These are phyloP conservation scores for Podarcis siculus DNA, from an alignment of 2,797 vertebrate genomes.

Conservation along the genomic window DNA sequence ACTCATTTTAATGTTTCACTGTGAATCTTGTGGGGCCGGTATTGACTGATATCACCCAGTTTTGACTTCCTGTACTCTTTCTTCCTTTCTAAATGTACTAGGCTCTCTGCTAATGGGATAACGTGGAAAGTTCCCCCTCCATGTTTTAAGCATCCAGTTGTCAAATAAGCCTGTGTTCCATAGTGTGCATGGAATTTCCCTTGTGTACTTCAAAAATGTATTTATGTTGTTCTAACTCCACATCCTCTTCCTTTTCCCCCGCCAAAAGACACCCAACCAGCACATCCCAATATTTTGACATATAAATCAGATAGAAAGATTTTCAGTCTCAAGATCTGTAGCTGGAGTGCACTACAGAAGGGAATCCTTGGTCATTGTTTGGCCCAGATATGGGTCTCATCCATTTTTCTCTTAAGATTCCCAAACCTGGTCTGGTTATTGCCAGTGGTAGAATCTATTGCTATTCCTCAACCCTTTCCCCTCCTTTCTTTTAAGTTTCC, in stretches of 20 bases:
- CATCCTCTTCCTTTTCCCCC: slow-evolving; percentile 3
- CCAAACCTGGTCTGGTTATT: slow-evolving; percentile 40
- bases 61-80: slow-evolving; percentile 68
- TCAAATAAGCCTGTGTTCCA: slow-evolving; percentile 24
- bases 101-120: slow-evolving; percentile 33
- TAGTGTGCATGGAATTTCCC: slow-evolving; percentile 31
- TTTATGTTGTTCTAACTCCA: slow-evolving; percentile 37
- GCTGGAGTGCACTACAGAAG: slow-evolving; percentile 39
- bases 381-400: slow-evolving; percentile 31
- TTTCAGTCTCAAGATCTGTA: slow-evolving; percentile 10
- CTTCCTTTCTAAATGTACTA: slow-evolving; percentile 64
- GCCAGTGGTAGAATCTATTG: slow-evolving; percentile 27
- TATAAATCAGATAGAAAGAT: slow-evolving; percentile 18
- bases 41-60: slow-evolving; percentile 65
- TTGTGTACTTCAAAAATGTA: slow-evolving; percentile 42
- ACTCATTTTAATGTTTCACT: slow-evolving; percentile 65
- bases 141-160: slow-evolving; percentile 24
- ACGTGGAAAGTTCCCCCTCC: slow-evolving; percentile 36
- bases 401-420: slow-evolving; percentile 45
- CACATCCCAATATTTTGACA: not conserved
- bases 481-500: slow-evolving; percentile 66
- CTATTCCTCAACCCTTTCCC: not conserved
- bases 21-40: slow-evolving; percentile 71
- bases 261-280: slow-evolving; percentile 2
- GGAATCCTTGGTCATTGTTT: slow-evolving; percentile 27